Conservation (phyloP, 1,140 invertebrate species). For the Drosophila prosaltans region DNA sequence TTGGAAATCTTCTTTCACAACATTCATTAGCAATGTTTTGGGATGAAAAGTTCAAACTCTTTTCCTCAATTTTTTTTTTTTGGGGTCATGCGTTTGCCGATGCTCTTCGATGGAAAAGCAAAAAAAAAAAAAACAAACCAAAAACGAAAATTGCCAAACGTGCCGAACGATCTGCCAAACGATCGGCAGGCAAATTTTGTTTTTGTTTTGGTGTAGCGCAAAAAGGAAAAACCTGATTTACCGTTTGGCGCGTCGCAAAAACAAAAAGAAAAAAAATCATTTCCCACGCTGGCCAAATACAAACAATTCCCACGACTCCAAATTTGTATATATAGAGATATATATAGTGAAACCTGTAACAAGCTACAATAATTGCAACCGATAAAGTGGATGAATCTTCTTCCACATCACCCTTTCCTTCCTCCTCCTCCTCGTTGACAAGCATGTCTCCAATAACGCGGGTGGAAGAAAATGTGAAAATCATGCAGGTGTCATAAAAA, state of each 20-base stretch:
- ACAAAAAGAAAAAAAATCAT: constrained; percentile 29
- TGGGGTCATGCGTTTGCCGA: constrained; percentile 39
- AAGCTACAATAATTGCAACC: constrained; percentile 72
- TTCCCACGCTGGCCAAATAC: constrained; percentile 72
- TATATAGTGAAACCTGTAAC: constrained; percentile 70
- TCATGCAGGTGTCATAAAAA: constrained; percentile 79
- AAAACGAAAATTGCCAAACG: constrained; percentile 21
- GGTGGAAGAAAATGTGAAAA: constrained; percentile 76
- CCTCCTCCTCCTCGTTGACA: too few species aligned
- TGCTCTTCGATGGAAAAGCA: constrained; percentile 25
- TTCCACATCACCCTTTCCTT: background rate
- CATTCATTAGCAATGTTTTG: constrained; percentile 7
- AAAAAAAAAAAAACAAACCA: constrained; percentile 27
- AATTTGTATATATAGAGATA: constrained; percentile 75
- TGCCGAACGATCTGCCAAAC: constrained; percentile 53
- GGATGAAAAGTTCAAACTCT: constrained; percentile 54
- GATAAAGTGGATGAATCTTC: constrained; percentile 51
- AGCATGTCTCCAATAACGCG: background rate
- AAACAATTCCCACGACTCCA: constrained; percentile 78
- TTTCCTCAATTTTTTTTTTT: background rate
- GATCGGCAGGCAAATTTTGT: constrained; percentile 55
- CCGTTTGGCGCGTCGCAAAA: constrained; percentile 54
- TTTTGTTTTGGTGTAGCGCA: constrained; percentile 14
- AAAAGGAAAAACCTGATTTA: constrained; percentile 78
- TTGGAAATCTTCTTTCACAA: constrained; percentile 18